phyloP scores from a whole-genome alignment of 2,888 invertebrate species.

The Axea sp. region DNA sequence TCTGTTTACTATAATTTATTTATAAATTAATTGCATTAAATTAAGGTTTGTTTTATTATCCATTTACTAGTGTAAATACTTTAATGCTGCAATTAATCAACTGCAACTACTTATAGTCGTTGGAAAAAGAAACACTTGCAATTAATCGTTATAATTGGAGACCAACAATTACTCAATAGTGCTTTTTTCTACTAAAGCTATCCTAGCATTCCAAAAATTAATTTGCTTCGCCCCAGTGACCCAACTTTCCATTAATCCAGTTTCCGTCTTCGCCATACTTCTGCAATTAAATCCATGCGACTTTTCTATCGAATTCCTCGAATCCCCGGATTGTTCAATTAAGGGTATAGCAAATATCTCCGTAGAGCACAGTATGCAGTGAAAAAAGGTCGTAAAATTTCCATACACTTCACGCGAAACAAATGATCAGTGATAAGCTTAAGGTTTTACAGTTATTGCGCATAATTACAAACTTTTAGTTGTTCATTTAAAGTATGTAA shows the following conservation, averaged over 20 bases:
- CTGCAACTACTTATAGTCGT: background rate
- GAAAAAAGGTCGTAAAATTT: conserved; percentile 31
- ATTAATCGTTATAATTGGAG: conserved; percentile 27
- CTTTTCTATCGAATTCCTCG: conserved; percentile 32
- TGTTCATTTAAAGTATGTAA: too few relatives aligned
- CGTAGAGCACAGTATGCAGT: background rate
- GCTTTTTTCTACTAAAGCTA: conserved; percentile 7
- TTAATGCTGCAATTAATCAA: too few relatives aligned
- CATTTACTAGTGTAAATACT: too few relatives aligned
- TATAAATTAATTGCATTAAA: too few relatives aligned
- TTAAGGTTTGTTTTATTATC: too few relatives aligned
- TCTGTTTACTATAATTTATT: too few relatives aligned
- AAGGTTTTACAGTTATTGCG: conserved; percentile 20
- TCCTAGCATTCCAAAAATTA: conserved; percentile 34
- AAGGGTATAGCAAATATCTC: conserved; percentile 16
- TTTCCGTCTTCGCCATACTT: conserved; percentile 17
- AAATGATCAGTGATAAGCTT: conserved; percentile 19
- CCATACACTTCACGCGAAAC: conserved; percentile 34
- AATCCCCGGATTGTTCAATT: conserved; percentile 38
- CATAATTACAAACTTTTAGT: conserved; percentile 33
- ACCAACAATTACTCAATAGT: conserved; percentile 19
- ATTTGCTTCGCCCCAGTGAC: conserved; percentile 26
- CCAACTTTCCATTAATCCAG: conserved; percentile 42
- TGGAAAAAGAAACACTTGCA: conserved; percentile 10
- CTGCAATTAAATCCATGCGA: conserved; percentile 36